Evolutionary conservation across 2,797 vertebrate species (phyloP).

Genomic region (Enteromius viviparus): DNA sequence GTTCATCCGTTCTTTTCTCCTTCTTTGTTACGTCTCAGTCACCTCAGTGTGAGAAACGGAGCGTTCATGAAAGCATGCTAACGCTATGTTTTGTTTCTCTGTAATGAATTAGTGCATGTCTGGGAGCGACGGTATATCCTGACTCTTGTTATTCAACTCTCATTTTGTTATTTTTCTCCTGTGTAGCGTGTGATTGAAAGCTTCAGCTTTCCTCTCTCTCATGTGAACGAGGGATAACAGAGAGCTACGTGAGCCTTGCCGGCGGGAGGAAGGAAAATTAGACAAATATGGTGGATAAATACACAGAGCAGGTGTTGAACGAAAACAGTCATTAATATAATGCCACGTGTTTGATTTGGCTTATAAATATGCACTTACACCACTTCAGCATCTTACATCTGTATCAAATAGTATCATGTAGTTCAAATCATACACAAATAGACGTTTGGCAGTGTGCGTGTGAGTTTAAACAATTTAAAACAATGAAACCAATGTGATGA

Average conservation of each 20-base stretch:
- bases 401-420: background rate
- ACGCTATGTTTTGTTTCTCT: conserved; percentile 58
- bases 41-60: conserved; percentile 1
- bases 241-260: conserved; percentile 24
- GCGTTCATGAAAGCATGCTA: conserved; percentile 37
- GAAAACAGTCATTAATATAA: conserved; percentile 44
- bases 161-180: conserved; percentile 62
- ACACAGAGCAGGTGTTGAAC: conserved; percentile 45
- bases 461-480: conserved; percentile 22
- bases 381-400: background rate
- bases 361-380: background rate
- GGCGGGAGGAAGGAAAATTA: conserved; percentile 26
- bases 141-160: conserved; percentile 62
- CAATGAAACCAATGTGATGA: conserved; percentile 6
- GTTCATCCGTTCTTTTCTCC: conserved; percentile 39
- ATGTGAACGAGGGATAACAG: conserved; percentile 41
- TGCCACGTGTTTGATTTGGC: conserved; percentile 29
- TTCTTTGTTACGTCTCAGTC: conserved; percentile 30
- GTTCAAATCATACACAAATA: conserved; percentile 9
- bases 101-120: conserved; percentile 48
- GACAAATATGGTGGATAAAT: conserved; percentile 28
- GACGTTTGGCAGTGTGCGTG: background rate
- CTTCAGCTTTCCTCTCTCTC: conserved; percentile 33
- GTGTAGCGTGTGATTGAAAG: conserved; percentile 46
- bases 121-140: conserved; percentile 60